phyloP scores from a whole-genome alignment of 2,113 vertebrate species.

The Mus pahari region DNA sequence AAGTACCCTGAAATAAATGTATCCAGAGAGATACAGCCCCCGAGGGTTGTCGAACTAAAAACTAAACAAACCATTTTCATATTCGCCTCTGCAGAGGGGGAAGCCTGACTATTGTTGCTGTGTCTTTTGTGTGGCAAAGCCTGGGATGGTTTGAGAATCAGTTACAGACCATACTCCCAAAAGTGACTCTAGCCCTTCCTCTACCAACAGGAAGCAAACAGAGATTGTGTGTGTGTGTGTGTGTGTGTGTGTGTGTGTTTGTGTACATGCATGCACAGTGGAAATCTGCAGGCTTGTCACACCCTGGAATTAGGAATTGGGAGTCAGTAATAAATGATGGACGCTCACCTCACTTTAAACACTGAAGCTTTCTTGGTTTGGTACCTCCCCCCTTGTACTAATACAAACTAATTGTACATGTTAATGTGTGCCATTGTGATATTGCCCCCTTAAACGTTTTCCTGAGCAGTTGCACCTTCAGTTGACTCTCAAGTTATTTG shows the following conservation, averaged over 20 bases:
- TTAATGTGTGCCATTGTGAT: background rate
- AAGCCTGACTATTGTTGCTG: slow-evolving; percentile 3
- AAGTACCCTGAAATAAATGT: slow-evolving; percentile 90
- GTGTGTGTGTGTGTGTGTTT: background rate
- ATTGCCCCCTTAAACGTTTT: background rate
- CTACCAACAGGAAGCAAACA: background rate
- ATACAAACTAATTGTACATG: background rate
- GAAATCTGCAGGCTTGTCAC: background rate
- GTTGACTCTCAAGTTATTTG: background rate
- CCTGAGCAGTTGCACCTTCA: background rate
- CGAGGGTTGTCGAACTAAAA: slow-evolving; percentile 83
- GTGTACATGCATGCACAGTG: background rate
- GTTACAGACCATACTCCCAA: background rate
- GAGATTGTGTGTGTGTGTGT: background rate
- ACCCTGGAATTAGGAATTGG: no score
- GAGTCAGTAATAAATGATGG: accelerated
- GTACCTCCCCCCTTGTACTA: background rate
- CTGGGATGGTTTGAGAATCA: background rate
- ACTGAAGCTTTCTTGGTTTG: background rate
- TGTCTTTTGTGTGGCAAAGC: slow-evolving; percentile 47
- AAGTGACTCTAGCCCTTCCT: background rate
- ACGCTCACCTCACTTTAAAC: background rate
- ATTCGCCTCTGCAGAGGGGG: slow-evolving; percentile 68
- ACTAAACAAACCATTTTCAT: slow-evolving; percentile 78
- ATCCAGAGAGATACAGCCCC: slow-evolving; percentile 84